Base-by-base conservation (phyloP, 2,113 vertebrate species). In the Centropristis striata region DNA sequence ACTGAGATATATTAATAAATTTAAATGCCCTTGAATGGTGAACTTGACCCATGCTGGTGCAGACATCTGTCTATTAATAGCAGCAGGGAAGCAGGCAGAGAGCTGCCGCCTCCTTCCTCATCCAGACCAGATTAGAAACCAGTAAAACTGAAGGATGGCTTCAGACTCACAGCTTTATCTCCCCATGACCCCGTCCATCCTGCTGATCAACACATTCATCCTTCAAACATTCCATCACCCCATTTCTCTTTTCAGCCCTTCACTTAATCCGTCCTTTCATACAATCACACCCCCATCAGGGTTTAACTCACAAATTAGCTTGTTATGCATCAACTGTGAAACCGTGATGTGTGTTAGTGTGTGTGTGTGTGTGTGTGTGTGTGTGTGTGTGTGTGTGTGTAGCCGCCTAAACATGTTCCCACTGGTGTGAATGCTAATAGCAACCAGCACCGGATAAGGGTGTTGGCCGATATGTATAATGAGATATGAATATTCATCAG, bases 401-500 rank as follows among this genome's bases (percentile, higher is more conserved):
- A 42, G 49, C 28, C 27, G 44, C 36, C 4, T 21, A 44, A 25
- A 65, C n/a, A 32, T 50, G 49, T 72, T 69, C 36, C 21, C 51
- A 55, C 41, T 75, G 58, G 60, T 76, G 46, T 54, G 55, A 78
- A 78, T 72, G 54, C 60, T 67, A 71, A 75, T 67, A 58, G 67
- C 41, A 58, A 64, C 23, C 36, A 69, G 71, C n/a, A 37, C 64
- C 14, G 11, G 55, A 80, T 76, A 27, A 85, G 81, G 87, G 84
- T 39, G 58, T 90, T 81, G 86, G 74, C 83, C 70, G 81, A 81
- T 39, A 87, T 86, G 75, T 73, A 74, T 81, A 66, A 86, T 68
- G 42, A 64, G 72, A 75, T 21, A 71, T 93, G 86, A 91, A 92
- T 93, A 93, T 93, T 93, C 87, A 94, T 65, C 71, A 85, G 54